These are phyloP conservation scores for Hyperoplus immaculatus DNA, from an alignment of 2,797 vertebrate species.

Conservation along the genomic window DNA sequence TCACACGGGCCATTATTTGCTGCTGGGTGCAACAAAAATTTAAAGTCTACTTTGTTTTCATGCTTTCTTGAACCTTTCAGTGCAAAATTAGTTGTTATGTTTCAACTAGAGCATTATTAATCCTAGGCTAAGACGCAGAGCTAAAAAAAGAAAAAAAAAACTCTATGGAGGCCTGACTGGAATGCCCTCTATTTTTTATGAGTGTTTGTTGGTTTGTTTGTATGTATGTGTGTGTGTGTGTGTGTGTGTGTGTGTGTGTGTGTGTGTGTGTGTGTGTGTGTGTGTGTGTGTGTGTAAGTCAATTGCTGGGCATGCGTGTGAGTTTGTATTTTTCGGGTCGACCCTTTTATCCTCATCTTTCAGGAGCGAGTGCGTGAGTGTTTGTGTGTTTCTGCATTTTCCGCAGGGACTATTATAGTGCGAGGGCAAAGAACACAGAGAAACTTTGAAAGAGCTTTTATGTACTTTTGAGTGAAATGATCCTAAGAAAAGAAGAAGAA, in stretches of 20 bases:
- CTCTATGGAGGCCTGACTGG: conserved; percentile 62
- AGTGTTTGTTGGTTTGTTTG: conserved; percentile 34
- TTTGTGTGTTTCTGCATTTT: conserved; percentile 77
- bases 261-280: conserved; percentile 8
- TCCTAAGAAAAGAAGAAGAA: conserved; percentile 72
- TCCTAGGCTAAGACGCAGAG: conserved; percentile 59
- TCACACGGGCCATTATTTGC: conserved; percentile 49
- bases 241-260: conserved; percentile 21
- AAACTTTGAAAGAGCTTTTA: conserved; percentile 85
- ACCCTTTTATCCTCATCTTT: conserved; percentile 82
- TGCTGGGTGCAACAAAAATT: conserved; percentile 36
- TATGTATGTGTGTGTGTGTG: conserved; percentile 2
- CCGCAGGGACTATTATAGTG: conserved; percentile 78
- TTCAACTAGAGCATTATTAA: conserved; percentile 79
- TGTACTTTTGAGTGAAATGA: conserved; percentile 87
- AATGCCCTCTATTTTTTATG: conserved; percentile 78
- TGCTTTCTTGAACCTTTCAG: conserved; percentile 63
- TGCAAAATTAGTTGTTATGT: conserved; percentile 68
- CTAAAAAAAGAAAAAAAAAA: conserved; percentile 33
- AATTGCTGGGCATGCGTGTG: conserved; percentile 51
- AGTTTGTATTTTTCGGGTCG: conserved; percentile 74
- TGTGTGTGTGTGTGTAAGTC: conserved; percentile 15
- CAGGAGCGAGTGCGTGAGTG: conserved; percentile 73
- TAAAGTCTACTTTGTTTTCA: conserved; percentile 63
- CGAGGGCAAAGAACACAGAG: conserved; percentile 78